Percentiles rank a stretch among this genome's conserved stretches.
Conservation (phyloP, 2,113 vertebrate species). For the Dromas ardeola region DNA sequence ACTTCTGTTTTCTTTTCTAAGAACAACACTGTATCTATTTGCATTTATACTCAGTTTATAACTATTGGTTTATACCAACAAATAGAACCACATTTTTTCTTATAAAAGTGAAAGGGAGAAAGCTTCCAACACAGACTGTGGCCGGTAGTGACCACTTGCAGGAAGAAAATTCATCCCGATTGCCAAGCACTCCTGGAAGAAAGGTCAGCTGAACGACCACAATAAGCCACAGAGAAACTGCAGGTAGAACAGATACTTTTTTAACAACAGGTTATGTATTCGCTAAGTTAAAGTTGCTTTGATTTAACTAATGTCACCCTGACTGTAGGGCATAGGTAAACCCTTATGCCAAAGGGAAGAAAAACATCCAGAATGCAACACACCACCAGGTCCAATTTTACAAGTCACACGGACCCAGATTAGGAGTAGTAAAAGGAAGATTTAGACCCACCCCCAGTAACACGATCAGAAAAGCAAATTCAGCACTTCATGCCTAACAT, state of each 20-base stretch:
- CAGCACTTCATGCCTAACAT: neutral
- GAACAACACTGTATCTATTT: neutral
- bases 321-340: neutral
- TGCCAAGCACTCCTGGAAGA: neutral
- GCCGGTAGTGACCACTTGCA: neutral
- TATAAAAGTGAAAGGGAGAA: neutral
- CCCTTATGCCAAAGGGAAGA: neutral
- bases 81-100: neutral
- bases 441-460: neutral
- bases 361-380: neutral
- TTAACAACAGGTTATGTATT: neutral
- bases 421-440: neutral
- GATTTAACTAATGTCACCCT: neutral
- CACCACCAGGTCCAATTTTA: neutral
- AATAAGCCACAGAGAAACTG: neutral
- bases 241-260: neutral
- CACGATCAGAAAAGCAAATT: neutral
- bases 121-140: neutral
- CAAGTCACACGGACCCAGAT: neutral
- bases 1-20: neutral
- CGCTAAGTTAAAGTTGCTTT: neutral
- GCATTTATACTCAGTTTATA: neutral
- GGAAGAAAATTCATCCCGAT: neutral
- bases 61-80: neutral
- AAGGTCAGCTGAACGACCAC: neutral